Percentiles rank a stretch among this genome's conserved stretches.
Conservation (phyloP, 64 coral and sea anemone genomes). For the Pocillopora verrucosa region DNA sequence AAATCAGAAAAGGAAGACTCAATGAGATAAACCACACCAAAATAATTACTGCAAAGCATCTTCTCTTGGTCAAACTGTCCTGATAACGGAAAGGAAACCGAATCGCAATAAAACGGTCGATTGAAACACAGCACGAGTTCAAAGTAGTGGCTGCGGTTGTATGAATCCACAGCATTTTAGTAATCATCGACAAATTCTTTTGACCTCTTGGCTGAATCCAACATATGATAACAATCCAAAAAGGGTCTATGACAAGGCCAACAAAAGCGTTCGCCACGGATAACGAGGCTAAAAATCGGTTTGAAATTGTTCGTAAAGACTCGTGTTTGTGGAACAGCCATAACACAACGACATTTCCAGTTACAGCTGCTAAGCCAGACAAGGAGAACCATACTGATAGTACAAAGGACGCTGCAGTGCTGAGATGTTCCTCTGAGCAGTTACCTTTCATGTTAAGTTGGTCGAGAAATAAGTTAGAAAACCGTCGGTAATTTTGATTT, state of each 20-base stretch:
- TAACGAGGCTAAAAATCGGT: not conserved
- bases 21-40: not conserved
- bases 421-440: not conserved
- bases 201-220: not conserved
- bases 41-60: not conserved
- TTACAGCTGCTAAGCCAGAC: constrained; percentile 17
- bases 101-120: not conserved
- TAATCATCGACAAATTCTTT: too few species aligned
- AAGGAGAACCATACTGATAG: not conserved
- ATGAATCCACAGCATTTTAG: not conserved
- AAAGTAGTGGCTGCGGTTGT: not conserved
- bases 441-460: too few species aligned
- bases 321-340: too few species aligned
- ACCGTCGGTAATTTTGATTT: too few species aligned
- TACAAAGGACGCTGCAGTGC: not conserved
- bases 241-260: not conserved
- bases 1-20: not conserved
- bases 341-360: not conserved
- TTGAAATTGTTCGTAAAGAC: constrained; percentile 8
- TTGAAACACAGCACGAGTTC: too few species aligned
- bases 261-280: not conserved
- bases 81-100: constrained; percentile 14
- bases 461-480: too few species aligned
- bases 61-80: not conserved
- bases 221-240: not conserved